Evolutionary conservation across 2,113 vertebrate species (phyloP), one percentile per base, ranked within the genome.

Genomic region (Platichthys stellatus): DNA sequence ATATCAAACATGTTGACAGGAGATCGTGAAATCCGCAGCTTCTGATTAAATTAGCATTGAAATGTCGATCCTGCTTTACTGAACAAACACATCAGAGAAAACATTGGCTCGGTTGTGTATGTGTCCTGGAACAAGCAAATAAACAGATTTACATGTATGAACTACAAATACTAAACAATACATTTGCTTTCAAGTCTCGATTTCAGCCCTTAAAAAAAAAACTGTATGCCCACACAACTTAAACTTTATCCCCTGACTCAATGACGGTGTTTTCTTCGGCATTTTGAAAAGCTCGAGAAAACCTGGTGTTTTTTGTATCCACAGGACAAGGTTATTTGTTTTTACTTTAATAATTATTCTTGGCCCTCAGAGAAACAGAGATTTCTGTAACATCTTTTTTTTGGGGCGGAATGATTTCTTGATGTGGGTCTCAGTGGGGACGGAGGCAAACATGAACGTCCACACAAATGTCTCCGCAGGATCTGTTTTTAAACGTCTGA

Each of bases 191-290:
- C 31, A 63, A 18, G 43, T 67, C 60, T 61, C 21, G 31, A 2
- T 47, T 31, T 35, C 17, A 56, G 12, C 23, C 23, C 23, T 23
- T 23, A 23, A 23, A 23, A 67, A 35, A 24, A 2, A 54, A 61
- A 8, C 49, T 62, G 38, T 43, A 56, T 64, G n/a, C n/a, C 59
- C 51, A 43, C 21, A 85, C 85, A 35, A 49, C 62, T 51, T 67
- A 75, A 76, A 51, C 69, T 56, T 68, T 40, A 69, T 57, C 75
- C 45, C 40, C 64, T 84, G 80, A 89, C 56, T 82, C 80, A 58
- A 58, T 63, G 75, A 63, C 17, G 66, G 79, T 67, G 64, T 80
- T 87, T 78, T 76, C 67, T 82, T 88, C 78, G 75, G 64, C 56
- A 58, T 79, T 78, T 70, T 63, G 80, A 28, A 79, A 53, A 28